Base-by-base conservation (phyloP, 1,140 invertebrate genomes). In the Drosophila navojoa region DNA sequence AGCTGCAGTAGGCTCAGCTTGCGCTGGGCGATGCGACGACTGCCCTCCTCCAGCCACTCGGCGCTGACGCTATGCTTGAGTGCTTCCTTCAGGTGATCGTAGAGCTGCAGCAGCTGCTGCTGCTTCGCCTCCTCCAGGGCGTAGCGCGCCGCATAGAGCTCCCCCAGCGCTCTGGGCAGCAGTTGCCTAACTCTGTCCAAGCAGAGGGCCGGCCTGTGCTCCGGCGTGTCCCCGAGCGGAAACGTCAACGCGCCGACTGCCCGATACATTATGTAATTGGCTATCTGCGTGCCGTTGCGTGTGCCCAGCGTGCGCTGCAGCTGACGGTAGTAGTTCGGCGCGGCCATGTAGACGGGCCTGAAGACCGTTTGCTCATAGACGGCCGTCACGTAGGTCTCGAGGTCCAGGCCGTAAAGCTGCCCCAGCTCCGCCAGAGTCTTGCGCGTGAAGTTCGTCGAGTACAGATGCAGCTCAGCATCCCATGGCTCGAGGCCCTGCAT, bases 231-330 rank as follows among this genome's bases (percentile, higher is more conserved):
- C 0, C 81, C 81, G 3, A 81, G 44, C 2, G 90, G 86, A 16
- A 91, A 90, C 4, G 71, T 87, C 0, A 91, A 50, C 0, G 13
- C 11, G 5, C 80, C 66, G 2, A 91, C 16, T 0, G 90, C 87
- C 4, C 90, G 70, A 22, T 91, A 91, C 90, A 91, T 91, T 0
- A 91, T 73, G 29, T 91, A 91, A 50, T 91, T 91, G 2, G 90
- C 90, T 19, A 91, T 59, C 13, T 81, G 61, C 11, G 72, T 85
- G 4, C 45, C 63, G 29, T 91, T 90, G 16, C 75, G 73, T 2
- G 76, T 55, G 10, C 62, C 55, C 32, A 90, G 25, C 4, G 87
- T 85, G 19, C 77, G 78, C 10, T 89, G 60, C 0, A 91, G 66
- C 11, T 91, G 86, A 0, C 57, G 55, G 49, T 77, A 91, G 22